A percentile compares a stretch with the other conserved stretches of the same genome.
phyloP scores from a whole-genome alignment of 2,113 vertebrate genomes.

The Bostrychus sinensis region DNA sequence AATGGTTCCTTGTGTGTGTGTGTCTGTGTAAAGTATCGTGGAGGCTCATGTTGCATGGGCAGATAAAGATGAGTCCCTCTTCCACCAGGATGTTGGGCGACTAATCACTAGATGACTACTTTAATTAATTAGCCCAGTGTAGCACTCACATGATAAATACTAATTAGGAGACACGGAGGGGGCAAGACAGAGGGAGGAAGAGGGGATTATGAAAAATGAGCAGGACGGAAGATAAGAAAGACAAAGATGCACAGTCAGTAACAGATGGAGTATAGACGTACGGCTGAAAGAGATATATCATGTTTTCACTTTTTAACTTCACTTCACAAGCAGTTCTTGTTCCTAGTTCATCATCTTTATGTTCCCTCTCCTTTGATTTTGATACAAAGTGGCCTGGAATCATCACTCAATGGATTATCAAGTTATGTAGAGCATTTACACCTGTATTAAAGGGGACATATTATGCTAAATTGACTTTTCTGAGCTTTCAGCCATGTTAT shows the following conservation, averaged over 20 bases:
- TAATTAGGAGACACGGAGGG: constrained; percentile 44
- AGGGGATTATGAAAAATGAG: constrained; percentile 9
- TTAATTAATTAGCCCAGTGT: constrained; percentile 59
- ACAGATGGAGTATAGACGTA: constrained; percentile 4
- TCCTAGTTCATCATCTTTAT: neutral
- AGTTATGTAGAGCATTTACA: neutral
- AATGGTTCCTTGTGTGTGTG: constrained; percentile 1
- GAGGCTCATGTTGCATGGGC: constrained; percentile 48
- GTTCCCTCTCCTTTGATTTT: too few species aligned
- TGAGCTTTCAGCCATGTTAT: too few species aligned
- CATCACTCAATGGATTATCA: neutral
- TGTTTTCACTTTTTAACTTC: constrained; percentile 1
- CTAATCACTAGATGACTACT: constrained; percentile 65
- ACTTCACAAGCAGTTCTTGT: neutral
- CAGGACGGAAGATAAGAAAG: constrained; percentile 21
- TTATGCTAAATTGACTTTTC: too few species aligned
- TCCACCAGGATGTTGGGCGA: constrained; percentile 34
- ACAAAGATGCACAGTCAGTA: constrained; percentile 17
- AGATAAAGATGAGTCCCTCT: constrained; percentile 47
- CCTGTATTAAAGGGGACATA: too few species aligned
- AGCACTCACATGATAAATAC: constrained; percentile 47
- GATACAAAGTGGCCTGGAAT: too few species aligned
- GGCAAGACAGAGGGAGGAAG: neutral
- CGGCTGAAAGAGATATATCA: constrained; percentile 1
- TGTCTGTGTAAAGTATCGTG: constrained; percentile 40